phyloP scores from a whole-genome alignment of 1,140 invertebrate genomes.

The Papilio glaucus region DNA sequence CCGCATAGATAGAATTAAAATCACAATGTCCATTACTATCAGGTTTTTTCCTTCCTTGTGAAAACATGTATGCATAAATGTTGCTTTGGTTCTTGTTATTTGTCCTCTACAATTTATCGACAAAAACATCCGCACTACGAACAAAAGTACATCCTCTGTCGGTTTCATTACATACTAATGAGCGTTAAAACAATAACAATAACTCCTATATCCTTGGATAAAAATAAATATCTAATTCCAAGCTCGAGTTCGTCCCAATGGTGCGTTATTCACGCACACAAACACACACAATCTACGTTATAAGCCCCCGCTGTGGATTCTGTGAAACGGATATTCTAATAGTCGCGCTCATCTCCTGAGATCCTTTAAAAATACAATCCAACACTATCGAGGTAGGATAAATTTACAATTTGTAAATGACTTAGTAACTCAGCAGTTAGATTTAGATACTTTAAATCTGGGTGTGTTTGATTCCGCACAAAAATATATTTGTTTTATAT shows the following conservation, averaged over 20 bases:
- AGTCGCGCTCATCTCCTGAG: background rate
- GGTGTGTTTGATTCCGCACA: background rate
- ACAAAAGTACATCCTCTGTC: background rate
- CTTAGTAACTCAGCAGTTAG: background rate
- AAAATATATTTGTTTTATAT: too few species aligned
- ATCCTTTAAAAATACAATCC: constrained; percentile 2
- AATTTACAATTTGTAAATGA: background rate
- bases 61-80: too few species aligned
- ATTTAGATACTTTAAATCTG: background rate
- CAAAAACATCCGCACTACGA: constrained; percentile 1
- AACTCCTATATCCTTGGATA: background rate
- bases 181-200: background rate
- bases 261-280: background rate
- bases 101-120: background rate
- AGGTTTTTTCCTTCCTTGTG: too few species aligned
- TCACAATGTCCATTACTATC: too few species aligned
- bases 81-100: background rate
- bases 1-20: too few species aligned
- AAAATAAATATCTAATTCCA: constrained; percentile 12
- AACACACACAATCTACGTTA: background rate
- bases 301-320: background rate
- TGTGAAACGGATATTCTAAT: constrained; percentile 4
- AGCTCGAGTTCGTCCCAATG: background rate
- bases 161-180: background rate
- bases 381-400: background rate